Conservation (phyloP, 2,113 vertebrate species). For the Circaetus gallicus region DNA sequence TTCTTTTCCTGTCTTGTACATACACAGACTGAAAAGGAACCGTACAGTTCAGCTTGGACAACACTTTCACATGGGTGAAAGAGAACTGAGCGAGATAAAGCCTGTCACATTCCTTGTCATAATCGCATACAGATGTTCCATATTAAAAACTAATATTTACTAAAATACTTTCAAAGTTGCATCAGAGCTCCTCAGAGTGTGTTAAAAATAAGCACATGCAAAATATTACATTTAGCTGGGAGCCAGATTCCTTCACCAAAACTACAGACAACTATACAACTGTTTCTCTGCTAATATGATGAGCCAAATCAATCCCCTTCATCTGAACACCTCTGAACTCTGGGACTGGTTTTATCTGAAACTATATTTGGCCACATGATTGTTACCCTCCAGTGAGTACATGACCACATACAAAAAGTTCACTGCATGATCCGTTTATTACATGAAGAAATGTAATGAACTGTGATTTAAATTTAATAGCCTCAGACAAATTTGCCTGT, state of each 20-base stretch:
- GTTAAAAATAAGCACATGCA: conserved; percentile 54
- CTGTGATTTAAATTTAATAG: conserved; percentile 38
- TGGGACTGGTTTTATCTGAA: conserved; percentile 10
- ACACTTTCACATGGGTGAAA: neutral
- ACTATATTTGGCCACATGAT: neutral
- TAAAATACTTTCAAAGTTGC: conserved; percentile 53
- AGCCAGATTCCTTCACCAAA: conserved; percentile 8
- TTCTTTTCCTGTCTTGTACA: neutral
- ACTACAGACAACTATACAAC: neutral
- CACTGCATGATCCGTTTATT: neutral
- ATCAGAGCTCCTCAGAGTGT: conserved; percentile 41
- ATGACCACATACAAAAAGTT: conserved; percentile 26
- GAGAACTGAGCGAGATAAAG: neutral
- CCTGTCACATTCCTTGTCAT: conserved; percentile 10
- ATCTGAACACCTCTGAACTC: conserved; percentile 31
- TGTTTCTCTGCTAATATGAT: neutral
- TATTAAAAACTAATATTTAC: conserved; percentile 61
- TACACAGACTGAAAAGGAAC: neutral
- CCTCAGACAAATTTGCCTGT: neutral
- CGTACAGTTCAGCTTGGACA: neutral
- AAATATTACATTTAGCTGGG: conserved; percentile 39
- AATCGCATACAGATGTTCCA: conserved; percentile 21
- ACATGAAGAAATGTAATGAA: conserved; percentile 20
- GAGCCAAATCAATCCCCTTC: conserved; percentile 20
- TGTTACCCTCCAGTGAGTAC: conserved; percentile 29